Base-by-base conservation (phyloP, 2,888 invertebrate species). In the Pheosia tremula region DNA sequence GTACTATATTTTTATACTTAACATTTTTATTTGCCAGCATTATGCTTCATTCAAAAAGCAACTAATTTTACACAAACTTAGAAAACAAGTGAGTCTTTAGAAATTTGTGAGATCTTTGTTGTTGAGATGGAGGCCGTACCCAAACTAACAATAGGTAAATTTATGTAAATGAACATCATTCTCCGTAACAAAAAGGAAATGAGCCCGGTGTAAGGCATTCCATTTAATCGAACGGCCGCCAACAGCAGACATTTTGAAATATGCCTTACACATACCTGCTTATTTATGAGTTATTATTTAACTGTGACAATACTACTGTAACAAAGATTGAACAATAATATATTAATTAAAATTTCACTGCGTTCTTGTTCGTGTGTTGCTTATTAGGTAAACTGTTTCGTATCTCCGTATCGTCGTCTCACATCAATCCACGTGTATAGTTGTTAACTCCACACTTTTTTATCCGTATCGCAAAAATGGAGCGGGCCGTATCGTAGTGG, bases 91-190 rank as follows among this genome's bases (percentile, higher is more conserved):
- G 45, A 10, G 36, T 5, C 56, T 50, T 61, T 54, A 81, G 78
- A 83, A 82, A 79, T 81, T 82, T 80, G 81, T 78, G 76, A 84
- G 83, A 86, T 84, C 83, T 85, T 85, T 83, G 78, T 84, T 71
- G 68, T 69, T 78, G 72, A 86, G 85, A 88, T 83, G 83, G 85
- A 80, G 79, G 78, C 75, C 84, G 80, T 83, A 81, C 79, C 73
- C 77, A 72, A 88, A 89, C 90, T 90, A 90, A 93, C 91, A 92
- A 93, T 91, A 91, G 89, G 87, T 91, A 90, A 91, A 91, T 92
- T 90, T 92, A 92, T 92, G 91, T 91, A 91, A 92, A 93, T 91
- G 90, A 90, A 83, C 81, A 77, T 80, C 81, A 81, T 84, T 80
- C 82, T 87, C 83, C 85, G 90, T 85, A 89, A 90, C 91, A 89